Base-by-base conservation (phyloP, 2,888 invertebrate species). In the Leptarthrus brevirostris region DNA sequence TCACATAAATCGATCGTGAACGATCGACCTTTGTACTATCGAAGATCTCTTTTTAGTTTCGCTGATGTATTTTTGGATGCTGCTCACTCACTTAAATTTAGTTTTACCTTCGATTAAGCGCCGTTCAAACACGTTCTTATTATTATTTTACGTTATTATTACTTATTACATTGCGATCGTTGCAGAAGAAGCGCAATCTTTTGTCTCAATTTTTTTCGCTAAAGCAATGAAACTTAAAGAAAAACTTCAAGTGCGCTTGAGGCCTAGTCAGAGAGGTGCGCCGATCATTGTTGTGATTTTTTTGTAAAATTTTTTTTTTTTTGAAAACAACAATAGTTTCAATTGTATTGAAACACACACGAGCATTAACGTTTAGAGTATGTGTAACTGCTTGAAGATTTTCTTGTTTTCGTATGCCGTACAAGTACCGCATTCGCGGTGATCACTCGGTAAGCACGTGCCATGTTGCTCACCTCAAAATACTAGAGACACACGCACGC, bases 1-100 rank as follows among this genome's bases (percentile, higher is more conserved):
- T 64, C 64, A 64, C 64, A 26, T 20, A 47, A 64, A 47, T 16
- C 14, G 64, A 64, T 64, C 64, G 64, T 64, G 64, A 64, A 64
- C 64, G 24, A 64, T 47, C 47, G 24, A 64, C n/a, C 64, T 64
- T 64, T 64, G 64, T 34, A 64, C 64, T 3, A 3, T 14, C 12
- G 3, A 44, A 64, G 64, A 44, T 64, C 14, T 64, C 47, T 24
- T 47, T 64, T 24, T 20, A 22, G 44, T 47, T 44, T 47, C 44
- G 64, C 47, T 47, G 64, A 24, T 58, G 47, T 64, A 64, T 64
- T 64, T 64, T 64, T 64, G 64, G 64, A 44, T 36, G 18, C 18
- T 47, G 47, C 2, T 44, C 64, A 20, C 61, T n/a, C 16, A 40
- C 14, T 44, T 64, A 64, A 44, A 44, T 36, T 36, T 64, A 47